A percentile compares a stretch with the other conserved stretches of the same genome.
Evolutionary conservation across 2,113 vertebrate genomes (phyloP).

Genomic region (Hippocampus guttulatus): DNA sequence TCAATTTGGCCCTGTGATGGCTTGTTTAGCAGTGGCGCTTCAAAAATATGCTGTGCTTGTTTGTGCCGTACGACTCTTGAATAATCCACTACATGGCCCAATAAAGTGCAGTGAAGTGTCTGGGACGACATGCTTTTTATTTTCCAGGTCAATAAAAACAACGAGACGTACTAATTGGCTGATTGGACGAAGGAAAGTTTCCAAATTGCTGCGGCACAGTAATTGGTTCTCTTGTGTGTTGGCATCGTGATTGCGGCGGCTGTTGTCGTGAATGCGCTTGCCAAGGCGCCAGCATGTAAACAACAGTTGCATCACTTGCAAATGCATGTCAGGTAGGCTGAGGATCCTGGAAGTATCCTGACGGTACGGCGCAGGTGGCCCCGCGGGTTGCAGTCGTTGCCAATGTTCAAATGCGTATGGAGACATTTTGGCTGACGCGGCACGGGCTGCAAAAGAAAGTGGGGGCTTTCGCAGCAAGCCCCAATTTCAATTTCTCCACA

Average conservation of each 20-base stretch:
- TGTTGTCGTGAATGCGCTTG: too few species aligned
- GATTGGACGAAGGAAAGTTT: not conserved
- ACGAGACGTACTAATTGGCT: not conserved
- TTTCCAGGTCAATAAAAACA: too few species aligned
- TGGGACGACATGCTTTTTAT: too few species aligned
- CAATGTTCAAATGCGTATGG: not conserved
- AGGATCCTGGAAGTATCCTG: not conserved
- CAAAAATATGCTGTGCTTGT: too few species aligned
- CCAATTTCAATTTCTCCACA: slow-evolving; percentile 55
- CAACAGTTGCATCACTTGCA: not conserved
- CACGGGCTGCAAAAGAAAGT: not conserved
- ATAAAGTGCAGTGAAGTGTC: too few species aligned
- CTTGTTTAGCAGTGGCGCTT: too few species aligned
- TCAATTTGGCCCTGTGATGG: too few species aligned
- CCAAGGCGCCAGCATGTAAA: not conserved
- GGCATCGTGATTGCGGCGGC: not conserved
- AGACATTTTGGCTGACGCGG: not conserved
- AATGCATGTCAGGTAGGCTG: not conserved
- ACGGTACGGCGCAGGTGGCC: not conserved
- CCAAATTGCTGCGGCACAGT: not conserved
- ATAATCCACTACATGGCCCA: too few species aligned
- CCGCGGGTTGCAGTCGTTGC: not conserved
- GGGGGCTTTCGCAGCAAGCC: not conserved
- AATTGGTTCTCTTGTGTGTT: not conserved
- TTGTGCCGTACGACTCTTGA: too few species aligned